Conservation (phyloP, 2,888 invertebrate species). For the Podabrus alpinus region DNA sequence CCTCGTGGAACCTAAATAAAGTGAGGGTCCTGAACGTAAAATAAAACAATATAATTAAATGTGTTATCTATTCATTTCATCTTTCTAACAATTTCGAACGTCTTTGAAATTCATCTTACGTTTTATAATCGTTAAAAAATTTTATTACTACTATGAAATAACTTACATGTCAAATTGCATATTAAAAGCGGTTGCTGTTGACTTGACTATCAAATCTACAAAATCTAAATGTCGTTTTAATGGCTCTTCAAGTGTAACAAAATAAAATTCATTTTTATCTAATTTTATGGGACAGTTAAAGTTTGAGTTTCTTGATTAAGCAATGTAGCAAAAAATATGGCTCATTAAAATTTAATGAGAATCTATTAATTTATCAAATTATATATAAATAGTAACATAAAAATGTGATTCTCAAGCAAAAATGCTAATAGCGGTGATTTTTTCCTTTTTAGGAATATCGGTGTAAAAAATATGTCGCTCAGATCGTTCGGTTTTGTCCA, state of each 20-base stretch:
- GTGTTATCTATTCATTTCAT: not conserved
- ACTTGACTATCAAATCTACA: not conserved
- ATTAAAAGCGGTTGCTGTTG: not conserved
- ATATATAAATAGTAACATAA: not conserved
- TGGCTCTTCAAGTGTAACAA: conserved; percentile 1
- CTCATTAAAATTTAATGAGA: not conserved
- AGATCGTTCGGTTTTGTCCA: not conserved
- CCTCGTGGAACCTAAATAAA: no score
- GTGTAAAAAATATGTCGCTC: not conserved
- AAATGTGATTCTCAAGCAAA: not conserved
- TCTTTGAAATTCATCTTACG: not conserved
- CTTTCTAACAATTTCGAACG: not conserved
- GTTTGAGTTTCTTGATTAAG: not conserved
- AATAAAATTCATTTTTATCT: not conserved
- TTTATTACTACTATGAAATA: not conserved
- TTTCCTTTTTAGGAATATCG: not conserved
- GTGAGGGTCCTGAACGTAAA: no score
- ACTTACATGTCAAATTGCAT: not conserved
- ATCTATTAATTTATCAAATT: not conserved
- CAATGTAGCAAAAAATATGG: not conserved
- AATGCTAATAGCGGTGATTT: not conserved
- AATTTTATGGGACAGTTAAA: not conserved
- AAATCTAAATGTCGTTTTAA: conserved; percentile 2
- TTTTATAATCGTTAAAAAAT: not conserved
- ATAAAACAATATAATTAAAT: not conserved